Percentiles rank a stretch among this genome's conserved stretches.
phyloP scores from a whole-genome alignment of 2,113 vertebrate species.

The Prunella fulvescens region DNA sequence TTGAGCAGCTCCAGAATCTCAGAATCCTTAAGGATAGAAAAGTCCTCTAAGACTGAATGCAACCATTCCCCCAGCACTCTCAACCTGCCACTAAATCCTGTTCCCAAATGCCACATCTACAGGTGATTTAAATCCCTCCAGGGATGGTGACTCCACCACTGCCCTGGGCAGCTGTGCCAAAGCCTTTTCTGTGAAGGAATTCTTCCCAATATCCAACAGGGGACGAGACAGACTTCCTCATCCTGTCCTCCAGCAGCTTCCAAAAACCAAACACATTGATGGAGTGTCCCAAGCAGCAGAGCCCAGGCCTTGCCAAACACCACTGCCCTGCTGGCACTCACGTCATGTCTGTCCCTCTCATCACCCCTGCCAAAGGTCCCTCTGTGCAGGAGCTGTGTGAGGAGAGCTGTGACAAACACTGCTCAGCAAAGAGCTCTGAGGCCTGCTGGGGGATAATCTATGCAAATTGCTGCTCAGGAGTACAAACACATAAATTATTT shows the following conservation, averaged over 20 bases:
- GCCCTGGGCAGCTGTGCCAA: neutral
- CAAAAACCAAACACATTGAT: neutral
- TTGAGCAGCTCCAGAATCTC: neutral
- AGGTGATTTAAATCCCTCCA: neutral
- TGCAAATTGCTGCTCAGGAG: neutral
- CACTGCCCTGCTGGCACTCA: neutral
- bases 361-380: neutral
- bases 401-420: neutral
- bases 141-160: neutral
- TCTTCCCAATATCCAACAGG: neutral
- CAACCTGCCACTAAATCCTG: fast-evolving
- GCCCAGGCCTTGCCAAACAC: neutral
- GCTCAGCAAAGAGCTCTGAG: neutral
- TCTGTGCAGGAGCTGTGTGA: neutral
- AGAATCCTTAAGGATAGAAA: neutral
- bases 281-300: neutral
- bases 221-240: neutral
- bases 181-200: neutral
- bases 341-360: neutral
- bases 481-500: constrained; percentile 36
- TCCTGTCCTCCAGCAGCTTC: neutral
- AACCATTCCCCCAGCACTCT: neutral
- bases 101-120: neutral
- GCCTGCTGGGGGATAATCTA: constrained; percentile 15
- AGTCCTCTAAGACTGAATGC: neutral